These are phyloP conservation scores for Clivina fossor DNA, from an alignment of 2,888 invertebrate genomes.

Conservation along the genomic window DNA sequence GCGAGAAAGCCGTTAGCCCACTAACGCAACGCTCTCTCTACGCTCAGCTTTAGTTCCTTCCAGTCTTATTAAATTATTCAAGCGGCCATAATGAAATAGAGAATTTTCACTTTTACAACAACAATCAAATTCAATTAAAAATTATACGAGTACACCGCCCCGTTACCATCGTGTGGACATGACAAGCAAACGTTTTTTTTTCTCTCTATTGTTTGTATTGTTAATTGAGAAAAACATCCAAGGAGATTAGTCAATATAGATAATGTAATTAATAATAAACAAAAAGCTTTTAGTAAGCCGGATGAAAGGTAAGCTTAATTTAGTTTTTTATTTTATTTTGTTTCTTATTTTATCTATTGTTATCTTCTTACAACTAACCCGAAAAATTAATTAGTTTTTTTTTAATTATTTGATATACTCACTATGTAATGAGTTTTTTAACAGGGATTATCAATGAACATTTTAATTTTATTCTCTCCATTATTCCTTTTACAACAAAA, in stretches of 20 bases:
- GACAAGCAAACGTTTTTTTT: too few relatives aligned
- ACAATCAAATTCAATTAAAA: constrained; percentile 18
- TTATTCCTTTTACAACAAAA: too few relatives aligned
- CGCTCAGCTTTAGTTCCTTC: too few relatives aligned
- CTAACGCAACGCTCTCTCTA: constrained; percentile 9
- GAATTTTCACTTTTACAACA: constrained; percentile 26
- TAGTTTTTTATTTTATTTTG: background rate
- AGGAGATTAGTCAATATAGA: constrained; percentile 11
- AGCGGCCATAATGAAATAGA: constrained; percentile 21
- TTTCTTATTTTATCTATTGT: background rate
- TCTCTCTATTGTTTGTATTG: constrained; percentile 26
- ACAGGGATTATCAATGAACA: too few relatives aligned
- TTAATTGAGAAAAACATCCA: constrained; percentile 25
- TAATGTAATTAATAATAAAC: constrained; percentile 19
- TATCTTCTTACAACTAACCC: constrained; percentile 1
- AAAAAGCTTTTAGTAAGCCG: constrained; percentile 5
- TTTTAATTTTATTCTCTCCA: too few relatives aligned
- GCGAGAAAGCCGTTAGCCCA: constrained; percentile 16
- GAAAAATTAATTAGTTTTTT: too few relatives aligned
- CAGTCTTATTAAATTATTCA: constrained; percentile 29
- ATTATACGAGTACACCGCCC: background rate
- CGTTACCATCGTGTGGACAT: background rate
- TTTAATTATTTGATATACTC: background rate
- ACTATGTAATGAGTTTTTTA: background rate
- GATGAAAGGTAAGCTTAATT: constrained; percentile 1